Conservation (phyloP, 1,140 invertebrate genomes). For the Chironomus tepperi region DNA sequence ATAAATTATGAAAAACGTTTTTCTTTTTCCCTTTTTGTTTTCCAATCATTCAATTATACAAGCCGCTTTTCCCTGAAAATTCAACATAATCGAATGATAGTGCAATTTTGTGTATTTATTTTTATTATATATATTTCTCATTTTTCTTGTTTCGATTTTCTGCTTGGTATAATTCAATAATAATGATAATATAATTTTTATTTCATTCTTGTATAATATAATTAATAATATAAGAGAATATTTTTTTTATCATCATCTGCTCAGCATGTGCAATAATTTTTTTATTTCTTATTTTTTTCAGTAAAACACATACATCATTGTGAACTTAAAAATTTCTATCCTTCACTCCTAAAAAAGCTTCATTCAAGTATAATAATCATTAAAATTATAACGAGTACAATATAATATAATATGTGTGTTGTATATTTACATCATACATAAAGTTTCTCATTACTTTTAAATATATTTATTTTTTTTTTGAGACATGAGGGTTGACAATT, state of each 20-base stretch:
- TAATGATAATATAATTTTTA: neutral
- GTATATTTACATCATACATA: neutral
- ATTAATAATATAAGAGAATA: constrained; percentile 15
- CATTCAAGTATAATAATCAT: neutral
- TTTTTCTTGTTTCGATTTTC: constrained; percentile 4
- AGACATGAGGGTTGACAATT: no score
- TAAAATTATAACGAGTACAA: neutral
- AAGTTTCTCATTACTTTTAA: neutral
- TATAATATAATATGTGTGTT: no score
- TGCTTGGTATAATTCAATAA: neutral
- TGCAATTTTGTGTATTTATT: neutral
- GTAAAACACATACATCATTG: neutral
- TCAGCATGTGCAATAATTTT: neutral
- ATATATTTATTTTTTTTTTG: no score
- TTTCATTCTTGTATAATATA: neutral
- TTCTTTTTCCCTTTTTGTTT: neutral
- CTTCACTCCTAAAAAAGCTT: neutral
- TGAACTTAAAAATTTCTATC: neutral
- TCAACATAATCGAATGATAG: neutral
- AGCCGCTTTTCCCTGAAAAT: neutral
- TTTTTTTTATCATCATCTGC: constrained; percentile 2
- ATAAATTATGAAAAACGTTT: no score
- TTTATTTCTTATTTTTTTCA: neutral
- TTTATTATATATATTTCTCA: constrained; percentile 7
- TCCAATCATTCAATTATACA: neutral